These are phyloP conservation scores for Thaumetopoea pityocampa DNA, from an alignment of 1,140 invertebrate genomes.

Conservation along the genomic window DNA sequence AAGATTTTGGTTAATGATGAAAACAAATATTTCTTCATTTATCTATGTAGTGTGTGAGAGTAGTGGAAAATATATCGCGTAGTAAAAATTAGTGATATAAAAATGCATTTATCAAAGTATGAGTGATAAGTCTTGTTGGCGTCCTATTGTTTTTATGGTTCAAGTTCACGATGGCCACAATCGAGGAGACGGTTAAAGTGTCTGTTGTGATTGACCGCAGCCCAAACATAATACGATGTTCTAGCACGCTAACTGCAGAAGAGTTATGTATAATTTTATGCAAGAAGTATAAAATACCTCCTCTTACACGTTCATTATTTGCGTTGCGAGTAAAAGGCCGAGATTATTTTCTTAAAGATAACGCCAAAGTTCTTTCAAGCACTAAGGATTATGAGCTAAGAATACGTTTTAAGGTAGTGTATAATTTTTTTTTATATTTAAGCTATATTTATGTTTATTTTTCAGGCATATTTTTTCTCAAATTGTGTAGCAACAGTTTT, in stretches of 20 bases:
- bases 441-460: too few relatives aligned
- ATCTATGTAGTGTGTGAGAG: conserved; percentile 7
- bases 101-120: conserved; percentile 30
- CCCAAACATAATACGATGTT: conserved; percentile 52
- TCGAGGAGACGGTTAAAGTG: conserved; percentile 55
- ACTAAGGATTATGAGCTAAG: conserved; percentile 82
- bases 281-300: conserved; percentile 82
- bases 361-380: conserved; percentile 73
- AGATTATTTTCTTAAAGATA: conserved; percentile 81
- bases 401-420: conserved; percentile 87
- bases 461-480: too few relatives aligned
- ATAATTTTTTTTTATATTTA: too few relatives aligned
- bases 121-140: conserved; percentile 46
- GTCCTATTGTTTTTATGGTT: conserved; percentile 56
- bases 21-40: conserved; percentile 21
- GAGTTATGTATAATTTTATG: conserved; percentile 84
- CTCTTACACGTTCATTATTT: conserved; percentile 86
- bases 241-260: conserved; percentile 74
- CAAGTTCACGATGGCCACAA: conserved; percentile 56
- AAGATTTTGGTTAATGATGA: conserved; percentile 16
- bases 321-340: conserved; percentile 79
- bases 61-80: conserved; percentile 39
- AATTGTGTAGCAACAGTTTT: too few relatives aligned
- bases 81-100: conserved; percentile 24
- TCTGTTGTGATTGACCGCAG: conserved; percentile 51